Evolutionary conservation across 53 echinoderm and acorn worm genomes (phyloP).

Genomic region (Antedon mediterranea): DNA sequence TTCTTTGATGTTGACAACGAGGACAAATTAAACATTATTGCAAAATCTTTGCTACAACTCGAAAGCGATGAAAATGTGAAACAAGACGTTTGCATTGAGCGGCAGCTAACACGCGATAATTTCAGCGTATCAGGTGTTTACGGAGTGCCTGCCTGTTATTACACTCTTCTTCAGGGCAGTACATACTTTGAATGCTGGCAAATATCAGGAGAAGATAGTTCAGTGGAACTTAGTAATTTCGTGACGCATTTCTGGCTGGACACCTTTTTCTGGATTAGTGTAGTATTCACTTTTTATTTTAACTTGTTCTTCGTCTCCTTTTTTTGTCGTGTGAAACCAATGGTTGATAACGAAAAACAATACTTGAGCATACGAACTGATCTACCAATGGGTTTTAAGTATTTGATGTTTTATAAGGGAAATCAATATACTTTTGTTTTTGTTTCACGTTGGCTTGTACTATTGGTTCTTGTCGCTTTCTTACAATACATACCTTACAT

Average conservation of each 20-base stretch:
- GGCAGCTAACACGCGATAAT: constrained; percentile 41
- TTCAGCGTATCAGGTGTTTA: constrained; percentile 35
- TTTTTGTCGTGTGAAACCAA: neutral
- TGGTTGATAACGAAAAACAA: neutral
- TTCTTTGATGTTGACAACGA: constrained; percentile 23
- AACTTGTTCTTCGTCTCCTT: constrained; percentile 57
- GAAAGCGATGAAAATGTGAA: neutral
- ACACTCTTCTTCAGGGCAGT: constrained; percentile 59
- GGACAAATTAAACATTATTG: constrained; percentile 27
- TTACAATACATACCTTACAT: constrained; percentile 65
- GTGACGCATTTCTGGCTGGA: constrained; percentile 42
- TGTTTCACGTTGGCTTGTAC: constrained; percentile 42
- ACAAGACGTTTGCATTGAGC: constrained; percentile 49
- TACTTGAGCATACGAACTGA: constrained; percentile 49
- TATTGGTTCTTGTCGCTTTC: constrained; percentile 32
- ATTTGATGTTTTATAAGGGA: constrained; percentile 47
- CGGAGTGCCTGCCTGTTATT: constrained; percentile 40
- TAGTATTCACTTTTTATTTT: constrained; percentile 39
- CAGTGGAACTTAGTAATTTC: neutral
- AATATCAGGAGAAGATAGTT: neutral
- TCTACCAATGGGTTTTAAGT: constrained; percentile 72
- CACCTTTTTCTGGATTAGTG: neutral
- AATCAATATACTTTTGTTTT: constrained; percentile 23
- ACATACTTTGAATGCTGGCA: constrained; percentile 65
- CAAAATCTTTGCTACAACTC: neutral